Evolutionary conservation across 1,140 invertebrate genomes (phyloP).

Genomic region (Drosophila parabipectinata): DNA sequence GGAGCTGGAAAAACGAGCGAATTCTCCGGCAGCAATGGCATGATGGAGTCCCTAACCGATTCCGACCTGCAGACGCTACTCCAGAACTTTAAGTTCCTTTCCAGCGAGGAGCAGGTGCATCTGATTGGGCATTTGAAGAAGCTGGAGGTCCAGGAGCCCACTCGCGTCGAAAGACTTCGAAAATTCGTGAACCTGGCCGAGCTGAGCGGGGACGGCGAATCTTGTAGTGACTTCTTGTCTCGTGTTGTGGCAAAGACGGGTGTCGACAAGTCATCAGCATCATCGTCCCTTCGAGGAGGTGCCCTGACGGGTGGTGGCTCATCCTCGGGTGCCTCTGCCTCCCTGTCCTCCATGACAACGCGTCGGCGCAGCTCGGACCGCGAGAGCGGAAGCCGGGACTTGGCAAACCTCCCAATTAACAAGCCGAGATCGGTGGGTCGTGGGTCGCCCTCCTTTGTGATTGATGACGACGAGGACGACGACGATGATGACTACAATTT

Average conservation of each 20-base stretch:
- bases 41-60: constrained; percentile 91
- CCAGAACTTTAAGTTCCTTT: constrained; percentile 91
- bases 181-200: constrained; percentile 87
- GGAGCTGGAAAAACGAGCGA: neutral
- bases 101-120: constrained; percentile 90
- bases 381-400: neutral
- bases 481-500: constrained; percentile 88
- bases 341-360: constrained; percentile 4
- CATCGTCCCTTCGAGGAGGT: neutral
- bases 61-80: constrained; percentile 90
- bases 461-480: constrained; percentile 64
- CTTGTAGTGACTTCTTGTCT: constrained; percentile 55
- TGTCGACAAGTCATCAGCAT: neutral
- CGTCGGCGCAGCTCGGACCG: constrained; percentile 23
- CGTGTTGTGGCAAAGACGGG: constrained; percentile 38
- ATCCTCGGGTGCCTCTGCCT: neutral
- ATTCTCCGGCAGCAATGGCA: constrained; percentile 67
- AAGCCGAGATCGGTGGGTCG: constrained; percentile 26
- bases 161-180: constrained; percentile 89
- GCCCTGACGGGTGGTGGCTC: neutral
- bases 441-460: constrained; percentile 64
- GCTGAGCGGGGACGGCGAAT: constrained; percentile 59
- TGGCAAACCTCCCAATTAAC: constrained; percentile 9
- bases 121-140: constrained; percentile 91
- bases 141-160: constrained; percentile 88